Base-by-base conservation (phyloP, 1,140 invertebrate genomes). In the Solenopsis invicta region DNA sequence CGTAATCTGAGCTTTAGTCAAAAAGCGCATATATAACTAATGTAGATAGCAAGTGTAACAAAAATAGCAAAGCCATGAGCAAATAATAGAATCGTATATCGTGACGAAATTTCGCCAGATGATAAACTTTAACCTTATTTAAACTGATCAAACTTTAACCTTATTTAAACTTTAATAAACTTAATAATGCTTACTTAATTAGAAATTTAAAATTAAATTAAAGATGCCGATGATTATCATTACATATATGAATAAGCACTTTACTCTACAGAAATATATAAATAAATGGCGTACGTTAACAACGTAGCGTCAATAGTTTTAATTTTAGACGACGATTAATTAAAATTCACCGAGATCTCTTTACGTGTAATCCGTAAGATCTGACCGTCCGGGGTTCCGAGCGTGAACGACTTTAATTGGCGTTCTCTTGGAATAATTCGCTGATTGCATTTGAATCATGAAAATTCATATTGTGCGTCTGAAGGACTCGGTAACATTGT, bases 341-440 rank as follows among this genome's bases (percentile, higher is more conserved):
- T 89, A 89, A 89, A 89, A 89, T 89, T 89, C 75, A 89, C 85
- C 69, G 37, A 69, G 81, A 81, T 72, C 18, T 56, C 61, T 67
- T 71, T 86, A 86, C 54, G 54, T 59, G 87, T 74, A 87, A 89
- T 89, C 86, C 56, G 61, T 50, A 21, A 69, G 81, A 88, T 86
- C 82, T 69, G 67, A 16, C 56, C 64, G 66, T 24, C 72, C 72
- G 29, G 59, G 61, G 85, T 81, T 86, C 61, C 88, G 74, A 89
- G 88, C 87, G 88, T 89, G 88, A 89, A 86, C 88, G 74, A 66
- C 56, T 78, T 89, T 89, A 89, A 89, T 89, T 89, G 88, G 88
- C 66, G 85, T 34, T 85, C 88, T 48, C 45, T n/a, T n/a, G 48
- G 87, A 86, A 80, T 85, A 86, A 89, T 78, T 86, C 71, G 61